A percentile compares a stretch with the other conserved stretches of the same genome.
Conservation (phyloP, 2,888 invertebrate species). For the Stenoptilia bipunctidactyla region DNA sequence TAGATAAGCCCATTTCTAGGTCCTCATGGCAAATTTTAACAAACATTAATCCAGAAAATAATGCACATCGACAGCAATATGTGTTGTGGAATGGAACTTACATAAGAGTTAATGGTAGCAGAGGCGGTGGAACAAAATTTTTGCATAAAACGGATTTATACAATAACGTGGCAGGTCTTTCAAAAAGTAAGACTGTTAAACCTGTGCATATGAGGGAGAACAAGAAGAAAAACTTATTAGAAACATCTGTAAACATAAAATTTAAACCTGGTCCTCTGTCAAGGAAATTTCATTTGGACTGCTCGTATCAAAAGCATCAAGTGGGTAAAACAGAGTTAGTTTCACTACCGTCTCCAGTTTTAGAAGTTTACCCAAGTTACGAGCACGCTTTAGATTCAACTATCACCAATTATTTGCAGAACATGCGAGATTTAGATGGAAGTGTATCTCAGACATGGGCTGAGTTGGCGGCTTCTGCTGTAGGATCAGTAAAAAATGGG, state of each 20-base stretch:
- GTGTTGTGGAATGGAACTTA: slow-evolving; percentile 42
- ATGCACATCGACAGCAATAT: slow-evolving; percentile 34
- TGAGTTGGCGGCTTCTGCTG: slow-evolving; percentile 66
- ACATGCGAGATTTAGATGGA: slow-evolving; percentile 39
- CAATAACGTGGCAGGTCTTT: slow-evolving; percentile 11
- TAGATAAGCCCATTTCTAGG: slow-evolving; percentile 38
- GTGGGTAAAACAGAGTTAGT: slow-evolving; percentile 55
- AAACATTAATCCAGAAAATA: slow-evolving; percentile 45
- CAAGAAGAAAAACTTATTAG: slow-evolving; percentile 31
- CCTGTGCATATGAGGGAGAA: neutral
- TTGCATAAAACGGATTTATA: slow-evolving; percentile 35
- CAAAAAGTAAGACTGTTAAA: neutral
- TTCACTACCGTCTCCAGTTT: slow-evolving; percentile 56
- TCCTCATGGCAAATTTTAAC: slow-evolving; percentile 55
- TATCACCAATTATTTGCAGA: slow-evolving; percentile 47
- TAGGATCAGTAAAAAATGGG: slow-evolving; percentile 35
- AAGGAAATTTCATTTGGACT: slow-evolving; percentile 53
- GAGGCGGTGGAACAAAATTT: slow-evolving; percentile 44
- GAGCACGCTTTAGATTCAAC: slow-evolving; percentile 53
- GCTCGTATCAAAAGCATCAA: slow-evolving; percentile 47
- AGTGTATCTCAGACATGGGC: slow-evolving; percentile 60
- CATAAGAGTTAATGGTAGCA: slow-evolving; percentile 46
- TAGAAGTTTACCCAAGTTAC: slow-evolving; percentile 57
- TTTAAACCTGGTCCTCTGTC: slow-evolving; percentile 72
- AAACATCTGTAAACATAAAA: slow-evolving; percentile 40